Evolutionary conservation across 1,140 invertebrate species (phyloP), one percentile per base, ranked within the genome.

Genomic region (Lepidurus packardi): DNA sequence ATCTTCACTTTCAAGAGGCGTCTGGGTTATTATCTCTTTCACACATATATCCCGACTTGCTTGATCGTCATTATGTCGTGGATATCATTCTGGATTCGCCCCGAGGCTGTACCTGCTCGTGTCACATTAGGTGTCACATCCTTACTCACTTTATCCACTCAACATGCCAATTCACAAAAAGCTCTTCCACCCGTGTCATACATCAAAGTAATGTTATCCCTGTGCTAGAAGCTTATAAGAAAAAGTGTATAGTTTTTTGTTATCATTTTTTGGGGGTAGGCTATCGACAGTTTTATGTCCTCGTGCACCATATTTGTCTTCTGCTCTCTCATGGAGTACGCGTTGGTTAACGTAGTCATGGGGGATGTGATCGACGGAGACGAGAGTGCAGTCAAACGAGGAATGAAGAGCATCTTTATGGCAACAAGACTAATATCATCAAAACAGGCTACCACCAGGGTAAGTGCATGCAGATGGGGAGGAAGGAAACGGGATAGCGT

Each of bases 1-100:
- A 90, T 94, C 75, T 95, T 95, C 82, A 91, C 93, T 25, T 83
- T 96, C 73, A 94, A 94, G 83, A 87, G 94, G 73, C 89, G 94
- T 34, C 86, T 96, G 21, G 93, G 93, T 1, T 94, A 94, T 84
- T 94, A 94, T 83, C 86, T 94, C 43, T 94, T 95, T 86, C 93
- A 95, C 84, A 94, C 93, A 0, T 94, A 95, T 83, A 91, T 95
- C 82, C 93, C 93, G 10, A 93, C 93, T 1, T 94, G 93, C 84
- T 87, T 94, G 81, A 95, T 95, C 80, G 93, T 94, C 79, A 94
- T 94, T 77, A 94, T 94, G 93, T 94, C 93, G 13, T 83, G 82
- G 82, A 82, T 83, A 21, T 84, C 83, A 10, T 84, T 84, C 79
- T 84, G 83, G 84, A 83, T 84, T 7, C 80, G 82, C 9, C 82